Percentiles rank a stretch among this genome's conserved stretches.
These are phyloP conservation scores for Cataglyphis albicans DNA, from an alignment of 2,888 invertebrate species.

Conservation along the genomic window DNA sequence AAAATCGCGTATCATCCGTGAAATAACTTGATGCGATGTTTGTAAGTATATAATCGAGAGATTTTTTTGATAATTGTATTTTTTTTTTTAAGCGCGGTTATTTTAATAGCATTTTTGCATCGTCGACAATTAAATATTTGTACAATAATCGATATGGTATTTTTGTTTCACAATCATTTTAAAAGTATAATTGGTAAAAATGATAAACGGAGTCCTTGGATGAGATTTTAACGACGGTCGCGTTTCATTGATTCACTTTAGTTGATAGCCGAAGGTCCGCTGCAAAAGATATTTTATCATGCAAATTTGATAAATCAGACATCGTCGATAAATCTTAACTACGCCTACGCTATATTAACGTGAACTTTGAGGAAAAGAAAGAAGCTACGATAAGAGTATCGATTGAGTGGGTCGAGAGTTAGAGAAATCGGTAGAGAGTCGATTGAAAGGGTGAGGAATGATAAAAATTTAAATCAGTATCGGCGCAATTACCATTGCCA, in stretches of 20 bases:
- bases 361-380: slow-evolving; percentile 40
- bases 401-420: slow-evolving; percentile 39
- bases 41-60: neutral
- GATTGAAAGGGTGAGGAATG: slow-evolving; percentile 63
- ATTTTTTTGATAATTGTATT: neutral
- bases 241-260: slow-evolving; percentile 61
- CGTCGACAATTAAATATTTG: neutral
- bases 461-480: slow-evolving; percentile 72
- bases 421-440: slow-evolving; percentile 12
- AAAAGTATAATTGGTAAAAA: slow-evolving; percentile 48
- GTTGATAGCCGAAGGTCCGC: slow-evolving; percentile 20
- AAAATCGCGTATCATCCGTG: neutral
- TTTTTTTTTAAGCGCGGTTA: neutral
- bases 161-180: neutral
- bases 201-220: slow-evolving; percentile 57
- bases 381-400: slow-evolving; percentile 44
- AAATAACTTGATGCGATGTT: neutral
- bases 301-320: slow-evolving; percentile 66
- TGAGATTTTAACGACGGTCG: slow-evolving; percentile 56
- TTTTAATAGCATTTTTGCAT: neutral
- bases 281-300: slow-evolving; percentile 69
- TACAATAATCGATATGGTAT: neutral
- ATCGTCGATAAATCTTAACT: slow-evolving; percentile 64
- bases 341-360: slow-evolving; percentile 11
- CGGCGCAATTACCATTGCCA: slow-evolving; percentile 45